These are phyloP conservation scores for Turnix velox DNA, from an alignment of 2,113 vertebrate genomes.

Conservation along the genomic window DNA sequence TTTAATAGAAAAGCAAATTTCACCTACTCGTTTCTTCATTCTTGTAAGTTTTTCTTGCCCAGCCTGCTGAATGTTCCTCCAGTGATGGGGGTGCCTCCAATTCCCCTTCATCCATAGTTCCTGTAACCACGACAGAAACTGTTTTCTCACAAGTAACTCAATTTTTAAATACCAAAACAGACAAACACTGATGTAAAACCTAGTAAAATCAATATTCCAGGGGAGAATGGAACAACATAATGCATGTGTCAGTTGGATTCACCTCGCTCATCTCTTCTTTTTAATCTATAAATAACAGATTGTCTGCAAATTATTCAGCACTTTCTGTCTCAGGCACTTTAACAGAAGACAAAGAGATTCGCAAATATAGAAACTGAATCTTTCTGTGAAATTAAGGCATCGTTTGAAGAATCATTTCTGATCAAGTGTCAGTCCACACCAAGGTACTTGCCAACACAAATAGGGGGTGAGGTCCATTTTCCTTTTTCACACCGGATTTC, in stretches of 20 bases:
- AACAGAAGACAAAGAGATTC: not conserved
- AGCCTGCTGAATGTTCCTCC: not conserved
- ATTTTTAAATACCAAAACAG: not conserved
- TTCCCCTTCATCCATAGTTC: not conserved
- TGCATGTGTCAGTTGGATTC: not conserved
- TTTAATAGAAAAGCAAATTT: not conserved
- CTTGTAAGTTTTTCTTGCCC: not conserved
- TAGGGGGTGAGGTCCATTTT: slow-evolving; percentile 71
- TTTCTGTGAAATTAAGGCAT: not conserved
- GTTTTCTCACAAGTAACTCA: not conserved
- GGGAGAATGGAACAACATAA: not conserved
- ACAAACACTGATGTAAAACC: not conserved
- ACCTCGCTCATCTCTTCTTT: not conserved
- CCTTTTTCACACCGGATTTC: slow-evolving; percentile 72
- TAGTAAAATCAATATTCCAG: not conserved
- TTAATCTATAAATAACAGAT: accelerated
- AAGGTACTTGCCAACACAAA: slow-evolving; percentile 64
- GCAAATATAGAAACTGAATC: not conserved
- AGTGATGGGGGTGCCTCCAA: not conserved
- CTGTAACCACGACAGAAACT: slow-evolving; percentile 24
- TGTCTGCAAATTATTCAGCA: not conserved
- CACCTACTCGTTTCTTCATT: slow-evolving; percentile 1
- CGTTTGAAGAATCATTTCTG: not conserved
- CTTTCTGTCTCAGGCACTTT: not conserved
- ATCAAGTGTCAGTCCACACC: not conserved